Evolutionary conservation across 1,140 invertebrate genomes (phyloP).

Genomic region (Cheumatopsyche charites): DNA sequence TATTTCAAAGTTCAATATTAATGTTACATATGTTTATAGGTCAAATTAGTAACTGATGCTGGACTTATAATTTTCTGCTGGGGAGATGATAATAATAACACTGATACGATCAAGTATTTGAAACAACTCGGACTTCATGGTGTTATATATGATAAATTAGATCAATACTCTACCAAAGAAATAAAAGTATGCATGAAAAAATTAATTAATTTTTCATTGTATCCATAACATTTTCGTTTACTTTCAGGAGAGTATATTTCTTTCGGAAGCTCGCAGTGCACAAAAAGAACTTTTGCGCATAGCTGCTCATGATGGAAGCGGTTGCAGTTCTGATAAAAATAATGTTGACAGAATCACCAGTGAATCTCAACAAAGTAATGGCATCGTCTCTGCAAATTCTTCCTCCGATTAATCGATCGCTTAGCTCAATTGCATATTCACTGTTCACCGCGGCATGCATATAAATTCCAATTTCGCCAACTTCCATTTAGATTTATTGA

Average conservation of each 20-base stretch:
- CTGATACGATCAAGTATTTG: constrained; percentile 82
- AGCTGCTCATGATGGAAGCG: constrained; percentile 48
- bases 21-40: constrained; percentile 53
- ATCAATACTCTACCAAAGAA: constrained; percentile 78
- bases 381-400: background rate
- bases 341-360: background rate
- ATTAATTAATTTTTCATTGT: background rate
- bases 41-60: constrained; percentile 75
- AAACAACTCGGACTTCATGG: constrained; percentile 89
- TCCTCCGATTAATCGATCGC: background rate
- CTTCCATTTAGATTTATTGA: no score
- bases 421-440: no score
- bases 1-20: background rate
- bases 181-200: constrained; percentile 69
- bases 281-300: constrained; percentile 65
- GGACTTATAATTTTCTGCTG: constrained; percentile 92
- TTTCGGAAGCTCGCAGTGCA: constrained; percentile 77
- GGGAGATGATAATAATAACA: constrained; percentile 94
- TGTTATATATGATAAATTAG: constrained; percentile 92
- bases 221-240: background rate
- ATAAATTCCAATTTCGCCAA: no score
- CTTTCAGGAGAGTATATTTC: constrained; percentile 75
- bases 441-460: no score
- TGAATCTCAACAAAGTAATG: background rate
- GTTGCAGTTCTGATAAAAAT: background rate